phyloP scores from a whole-genome alignment of 1,140 invertebrate genomes.

The Brachionus paranguensis region DNA sequence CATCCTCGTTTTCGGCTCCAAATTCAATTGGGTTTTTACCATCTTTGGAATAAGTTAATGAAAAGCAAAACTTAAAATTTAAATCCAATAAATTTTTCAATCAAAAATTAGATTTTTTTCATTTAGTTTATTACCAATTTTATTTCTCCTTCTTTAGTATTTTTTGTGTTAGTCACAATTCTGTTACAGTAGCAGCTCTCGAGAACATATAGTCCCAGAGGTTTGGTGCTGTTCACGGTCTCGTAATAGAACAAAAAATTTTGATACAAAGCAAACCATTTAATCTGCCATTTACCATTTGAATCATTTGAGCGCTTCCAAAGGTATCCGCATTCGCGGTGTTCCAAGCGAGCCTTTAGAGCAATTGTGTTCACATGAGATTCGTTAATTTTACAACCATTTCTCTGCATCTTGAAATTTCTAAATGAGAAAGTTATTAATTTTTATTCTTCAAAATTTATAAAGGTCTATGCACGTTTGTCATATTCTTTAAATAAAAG shows the following conservation, averaged over 20 bases:
- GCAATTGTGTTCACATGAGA: constrained; percentile 17
- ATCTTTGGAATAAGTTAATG: constrained; percentile 77
- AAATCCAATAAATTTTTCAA: constrained; percentile 47
- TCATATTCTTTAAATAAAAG: background rate
- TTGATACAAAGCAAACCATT: constrained; percentile 83
- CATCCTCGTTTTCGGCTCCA: constrained; percentile 71
- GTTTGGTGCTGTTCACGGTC: constrained; percentile 65
- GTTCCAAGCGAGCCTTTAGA: constrained; percentile 21
- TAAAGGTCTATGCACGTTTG: background rate
- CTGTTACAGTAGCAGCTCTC: constrained; percentile 75
- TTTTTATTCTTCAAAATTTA: background rate
- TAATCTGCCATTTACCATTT: constrained; percentile 21
- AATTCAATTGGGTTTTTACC: constrained; percentile 80
- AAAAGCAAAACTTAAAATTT: constrained; percentile 71
- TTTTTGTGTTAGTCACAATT: constrained; percentile 23
- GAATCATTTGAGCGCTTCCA: constrained; percentile 20
- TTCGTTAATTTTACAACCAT: constrained; percentile 33
- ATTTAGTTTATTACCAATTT: background rate
- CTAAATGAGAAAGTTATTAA: background rate
- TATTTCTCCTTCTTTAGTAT: background rate
- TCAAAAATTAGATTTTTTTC: background rate
- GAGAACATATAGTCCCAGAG: constrained; percentile 74
- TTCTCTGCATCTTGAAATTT: background rate
- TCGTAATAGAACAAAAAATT: constrained; percentile 88
- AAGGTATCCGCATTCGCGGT: constrained; percentile 39